A percentile compares a stretch with the other conserved stretches of the same genome.
Conservation (phyloP, 2,113 vertebrate species). For the Lampris incognitus region DNA sequence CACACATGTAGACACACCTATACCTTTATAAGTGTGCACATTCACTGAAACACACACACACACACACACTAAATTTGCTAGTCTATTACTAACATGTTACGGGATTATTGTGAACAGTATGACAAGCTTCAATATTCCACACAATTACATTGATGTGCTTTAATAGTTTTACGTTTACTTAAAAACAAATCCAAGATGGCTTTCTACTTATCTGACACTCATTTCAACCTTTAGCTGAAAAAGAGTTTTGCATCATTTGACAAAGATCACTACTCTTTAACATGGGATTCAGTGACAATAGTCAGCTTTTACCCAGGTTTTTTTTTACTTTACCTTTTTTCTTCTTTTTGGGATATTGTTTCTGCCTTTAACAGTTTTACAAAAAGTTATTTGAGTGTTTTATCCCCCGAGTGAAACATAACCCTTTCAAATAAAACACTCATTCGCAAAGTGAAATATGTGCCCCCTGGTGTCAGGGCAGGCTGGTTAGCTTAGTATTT, state of each 20-base stretch:
- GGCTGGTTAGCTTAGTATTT: conserved; percentile 67
- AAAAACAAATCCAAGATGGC: too few species aligned
- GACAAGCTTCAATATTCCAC: neutral
- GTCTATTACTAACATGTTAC: too few species aligned
- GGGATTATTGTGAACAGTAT: too few species aligned
- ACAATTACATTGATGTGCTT: neutral
- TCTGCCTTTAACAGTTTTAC: neutral
- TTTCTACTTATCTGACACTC: neutral
- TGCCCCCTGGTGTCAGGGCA: conserved; percentile 46
- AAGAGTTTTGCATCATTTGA: too few species aligned
- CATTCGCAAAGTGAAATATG: conserved; percentile 30
- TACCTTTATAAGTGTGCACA: conserved; percentile 22
- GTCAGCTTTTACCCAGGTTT: neutral
- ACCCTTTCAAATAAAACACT: conserved; percentile 35
- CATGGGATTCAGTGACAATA: neutral
- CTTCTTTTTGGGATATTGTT: conserved; percentile 14
- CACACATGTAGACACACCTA: conserved; percentile 20
- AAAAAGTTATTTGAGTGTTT: conserved; percentile 18
- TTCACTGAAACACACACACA: neutral
- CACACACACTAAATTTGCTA: conserved; percentile 6
- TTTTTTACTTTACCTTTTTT: neutral
- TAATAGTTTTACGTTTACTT: neutral
- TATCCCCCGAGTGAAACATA: conserved; percentile 17
- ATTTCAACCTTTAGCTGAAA: neutral
- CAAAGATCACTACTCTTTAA: too few species aligned